These are phyloP conservation scores for Apocrypta bakeri DNA, from an alignment of 1,140 invertebrate species.

Conservation along the genomic window DNA sequence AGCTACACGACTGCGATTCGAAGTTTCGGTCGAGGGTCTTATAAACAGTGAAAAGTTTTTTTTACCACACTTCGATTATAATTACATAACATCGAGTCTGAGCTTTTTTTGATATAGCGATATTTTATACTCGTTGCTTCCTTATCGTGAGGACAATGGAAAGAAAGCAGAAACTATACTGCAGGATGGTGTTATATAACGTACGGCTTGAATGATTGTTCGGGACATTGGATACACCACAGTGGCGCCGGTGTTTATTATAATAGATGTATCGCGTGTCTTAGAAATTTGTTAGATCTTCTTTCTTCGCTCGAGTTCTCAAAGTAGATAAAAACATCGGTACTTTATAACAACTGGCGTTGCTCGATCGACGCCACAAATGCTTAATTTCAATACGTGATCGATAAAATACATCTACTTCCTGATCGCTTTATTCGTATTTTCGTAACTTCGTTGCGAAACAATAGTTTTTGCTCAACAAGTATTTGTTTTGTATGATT, in stretches of 20 bases:
- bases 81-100: not conserved
- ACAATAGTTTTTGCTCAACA: not conserved
- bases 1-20: not conserved
- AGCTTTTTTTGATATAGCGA: not conserved
- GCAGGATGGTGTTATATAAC: conserved; percentile 30
- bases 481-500: not conserved
- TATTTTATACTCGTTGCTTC: not conserved
- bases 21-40: not conserved
- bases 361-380: no score
- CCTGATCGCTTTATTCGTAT: not conserved
- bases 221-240: not conserved
- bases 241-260: conserved; percentile 4
- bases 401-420: not conserved
- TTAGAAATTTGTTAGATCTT: conserved; percentile 26
- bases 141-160: conserved; percentile 12
- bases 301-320: conserved; percentile 15
- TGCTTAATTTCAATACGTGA: not conserved
- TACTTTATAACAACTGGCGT: not conserved
- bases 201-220: conserved; percentile 1
- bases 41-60: not conserved
- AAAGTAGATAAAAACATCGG: no score
- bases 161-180: conserved; percentile 40
- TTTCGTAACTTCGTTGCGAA: not conserved
- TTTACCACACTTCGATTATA: not conserved
- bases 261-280: conserved; percentile 5